Conservation (phyloP, 2,888 invertebrate genomes). For the Lycocerus yunnanus region DNA sequence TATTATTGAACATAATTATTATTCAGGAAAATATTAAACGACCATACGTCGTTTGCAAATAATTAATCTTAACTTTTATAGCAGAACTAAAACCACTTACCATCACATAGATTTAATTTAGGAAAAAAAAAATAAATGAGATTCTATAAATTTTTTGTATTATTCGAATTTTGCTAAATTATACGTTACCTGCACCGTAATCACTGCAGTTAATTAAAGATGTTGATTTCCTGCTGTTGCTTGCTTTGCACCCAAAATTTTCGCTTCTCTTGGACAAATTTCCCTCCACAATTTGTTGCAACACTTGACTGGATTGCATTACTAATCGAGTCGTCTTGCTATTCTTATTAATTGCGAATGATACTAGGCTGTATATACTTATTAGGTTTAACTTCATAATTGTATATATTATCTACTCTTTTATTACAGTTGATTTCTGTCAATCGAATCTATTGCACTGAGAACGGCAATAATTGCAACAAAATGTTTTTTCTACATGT, state of each 20-base stretch:
- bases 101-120: not conserved
- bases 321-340: not conserved
- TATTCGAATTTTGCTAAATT: not conserved
- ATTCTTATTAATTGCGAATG: not conserved
- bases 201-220: not conserved
- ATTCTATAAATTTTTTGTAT: not conserved
- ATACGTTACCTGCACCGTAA: not conserved
- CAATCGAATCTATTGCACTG: not conserved
- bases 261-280: not conserved
- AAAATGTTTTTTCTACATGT: not conserved
- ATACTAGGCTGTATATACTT: not conserved
- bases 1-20: conserved; percentile 3
- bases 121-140: not conserved
- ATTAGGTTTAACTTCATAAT: not conserved
- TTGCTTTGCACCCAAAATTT: not conserved
- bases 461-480: not conserved
- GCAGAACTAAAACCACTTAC: not conserved
- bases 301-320: not conserved
- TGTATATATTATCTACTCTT: not conserved
- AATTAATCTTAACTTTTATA: conserved; percentile 1
- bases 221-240: not conserved
- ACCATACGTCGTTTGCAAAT: not conserved
- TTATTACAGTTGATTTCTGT: not conserved
- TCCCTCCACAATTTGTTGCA: not conserved
- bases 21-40: not conserved